Conservation (phyloP, 2,113 vertebrate genomes). For the Xiphophorus hellerii region DNA sequence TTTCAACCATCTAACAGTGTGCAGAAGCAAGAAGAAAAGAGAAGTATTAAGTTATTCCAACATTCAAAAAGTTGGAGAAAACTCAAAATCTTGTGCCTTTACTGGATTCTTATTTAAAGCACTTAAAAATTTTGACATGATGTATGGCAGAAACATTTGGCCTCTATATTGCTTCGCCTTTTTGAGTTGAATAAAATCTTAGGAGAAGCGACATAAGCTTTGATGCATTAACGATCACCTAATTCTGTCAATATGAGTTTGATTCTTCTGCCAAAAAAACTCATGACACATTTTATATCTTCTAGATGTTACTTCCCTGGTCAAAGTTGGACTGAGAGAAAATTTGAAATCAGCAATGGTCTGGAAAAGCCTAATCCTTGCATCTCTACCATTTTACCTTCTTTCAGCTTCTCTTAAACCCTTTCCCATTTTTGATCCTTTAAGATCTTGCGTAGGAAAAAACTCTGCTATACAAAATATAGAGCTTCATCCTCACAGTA, state of each 20-base stretch:
- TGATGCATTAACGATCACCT: no score
- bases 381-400: background rate
- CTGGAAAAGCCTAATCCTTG: background rate
- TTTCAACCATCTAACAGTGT: no score
- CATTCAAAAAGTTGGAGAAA: no score
- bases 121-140: no score
- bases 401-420: background rate
- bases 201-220: background rate
- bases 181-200: background rate
- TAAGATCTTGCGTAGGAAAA: constrained; percentile 14
- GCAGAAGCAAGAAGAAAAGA: no score
- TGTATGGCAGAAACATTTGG: no score
- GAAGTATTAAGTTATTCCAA: no score
- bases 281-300: background rate
- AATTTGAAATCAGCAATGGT: background rate
- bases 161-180: no score
- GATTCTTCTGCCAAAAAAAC: no score
- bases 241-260: no score
- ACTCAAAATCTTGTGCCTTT: no score
- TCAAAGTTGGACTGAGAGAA: background rate
- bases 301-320: background rate
- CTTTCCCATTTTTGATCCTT: constrained; percentile 9
- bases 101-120: no score
- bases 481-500: constrained; percentile 36
- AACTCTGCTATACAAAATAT: constrained; percentile 27